Percentiles rank a stretch among this genome's conserved stretches.
Conservation (phyloP, 2,797 vertebrate genomes). For the Pagetopsis macropterus region DNA sequence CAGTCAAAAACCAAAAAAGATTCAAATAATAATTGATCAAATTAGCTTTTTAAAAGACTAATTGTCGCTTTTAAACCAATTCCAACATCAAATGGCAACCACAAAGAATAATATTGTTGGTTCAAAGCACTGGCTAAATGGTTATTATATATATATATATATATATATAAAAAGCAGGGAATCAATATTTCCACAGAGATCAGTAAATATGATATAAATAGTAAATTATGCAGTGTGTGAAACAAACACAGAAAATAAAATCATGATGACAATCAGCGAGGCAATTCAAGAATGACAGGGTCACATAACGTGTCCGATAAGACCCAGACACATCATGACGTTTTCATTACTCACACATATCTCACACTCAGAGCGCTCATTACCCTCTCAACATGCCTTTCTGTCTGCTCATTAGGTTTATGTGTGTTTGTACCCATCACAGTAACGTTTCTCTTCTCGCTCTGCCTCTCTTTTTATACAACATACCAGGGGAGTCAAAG, state of each 20-base stretch:
- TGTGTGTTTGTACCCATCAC: constrained; percentile 23
- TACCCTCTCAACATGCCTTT: constrained; percentile 56
- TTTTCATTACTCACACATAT: constrained; percentile 34
- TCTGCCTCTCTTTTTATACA: constrained; percentile 20
- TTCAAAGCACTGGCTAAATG: background rate
- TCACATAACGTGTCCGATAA: constrained; percentile 10
- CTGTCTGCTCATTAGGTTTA: constrained; percentile 44
- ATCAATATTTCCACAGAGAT: background rate
- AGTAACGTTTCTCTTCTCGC: constrained; percentile 7
- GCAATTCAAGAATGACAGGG: background rate
- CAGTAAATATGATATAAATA: background rate
- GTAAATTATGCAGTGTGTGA: background rate
- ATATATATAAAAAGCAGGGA: background rate
- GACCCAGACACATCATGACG: constrained; percentile 9
- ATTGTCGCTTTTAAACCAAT: background rate
- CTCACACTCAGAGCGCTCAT: constrained; percentile 22
- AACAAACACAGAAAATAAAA: constrained; percentile 10
- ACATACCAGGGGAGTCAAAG: constrained; percentile 58
- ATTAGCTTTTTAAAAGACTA: background rate
- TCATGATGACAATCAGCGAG: background rate
- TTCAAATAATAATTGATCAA: background rate
- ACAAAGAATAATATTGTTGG: background rate
- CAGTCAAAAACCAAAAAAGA: background rate
- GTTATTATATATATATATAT: background rate
- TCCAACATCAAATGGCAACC: background rate